A percentile compares a stretch with the other conserved stretches of the same genome.
Conservation (phyloP, 2,797 vertebrate genomes). For the Threskiornis aethiopicus region DNA sequence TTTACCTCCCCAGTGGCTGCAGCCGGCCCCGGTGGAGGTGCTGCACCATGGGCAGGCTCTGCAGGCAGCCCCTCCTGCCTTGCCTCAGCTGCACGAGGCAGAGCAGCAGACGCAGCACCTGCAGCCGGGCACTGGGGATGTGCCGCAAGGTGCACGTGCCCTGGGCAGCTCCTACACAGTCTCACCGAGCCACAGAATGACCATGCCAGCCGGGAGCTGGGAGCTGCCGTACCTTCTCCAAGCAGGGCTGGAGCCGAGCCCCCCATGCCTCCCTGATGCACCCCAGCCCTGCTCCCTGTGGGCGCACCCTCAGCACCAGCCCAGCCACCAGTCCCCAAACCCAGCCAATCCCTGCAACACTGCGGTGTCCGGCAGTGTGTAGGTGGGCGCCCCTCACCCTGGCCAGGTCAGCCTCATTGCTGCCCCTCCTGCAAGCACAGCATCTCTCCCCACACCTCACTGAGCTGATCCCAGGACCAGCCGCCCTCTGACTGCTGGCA, state of each 20-base stretch:
- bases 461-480: background rate
- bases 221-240: background rate
- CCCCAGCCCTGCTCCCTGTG: background rate
- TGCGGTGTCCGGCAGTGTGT: background rate
- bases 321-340: background rate
- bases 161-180: rapidly evolving
- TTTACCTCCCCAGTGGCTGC: rapidly evolving
- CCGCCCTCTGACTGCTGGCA: rapidly evolving
- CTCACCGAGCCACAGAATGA: background rate
- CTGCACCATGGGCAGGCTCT: background rate
- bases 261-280: background rate
- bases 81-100: background rate
- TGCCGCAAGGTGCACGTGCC: too few relatives aligned
- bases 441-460: background rate
- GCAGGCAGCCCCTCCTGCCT: background rate
- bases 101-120: background rate
- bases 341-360: background rate
- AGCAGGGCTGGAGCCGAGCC: background rate
- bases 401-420: rapidly evolving
- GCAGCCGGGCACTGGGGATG: rapidly evolving
- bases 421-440: background rate
- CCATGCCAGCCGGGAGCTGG: rapidly evolving
- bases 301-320: background rate
- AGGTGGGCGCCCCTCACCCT: background rate
- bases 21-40: background rate